Percentiles rank a stretch among this genome's conserved stretches.
phyloP scores from a whole-genome alignment of 2,113 vertebrate genomes.

The Ariopsis seemanni region DNA sequence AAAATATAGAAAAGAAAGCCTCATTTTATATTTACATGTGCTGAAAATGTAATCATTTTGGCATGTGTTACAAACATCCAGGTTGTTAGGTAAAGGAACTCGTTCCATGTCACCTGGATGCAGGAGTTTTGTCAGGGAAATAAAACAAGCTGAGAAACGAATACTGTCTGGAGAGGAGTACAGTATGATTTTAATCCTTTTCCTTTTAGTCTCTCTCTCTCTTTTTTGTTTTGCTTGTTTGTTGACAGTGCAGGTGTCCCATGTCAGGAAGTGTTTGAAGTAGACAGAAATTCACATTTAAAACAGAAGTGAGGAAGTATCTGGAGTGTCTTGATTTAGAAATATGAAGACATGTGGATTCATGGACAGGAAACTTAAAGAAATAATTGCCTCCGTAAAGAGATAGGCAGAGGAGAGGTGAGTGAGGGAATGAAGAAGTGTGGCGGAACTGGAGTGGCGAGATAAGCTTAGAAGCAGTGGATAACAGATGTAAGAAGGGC shows the following conservation, averaged over 20 bases:
- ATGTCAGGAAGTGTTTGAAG: slow-evolving; percentile 61
- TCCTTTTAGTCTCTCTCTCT: not conserved
- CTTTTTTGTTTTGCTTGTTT: not conserved
- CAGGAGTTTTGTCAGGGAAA: not conserved
- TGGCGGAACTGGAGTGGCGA: slow-evolving; percentile 46
- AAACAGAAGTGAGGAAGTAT: not conserved
- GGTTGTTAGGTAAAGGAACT: not conserved
- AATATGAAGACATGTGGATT: slow-evolving; percentile 57
- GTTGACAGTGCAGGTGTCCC: slow-evolving; percentile 71
- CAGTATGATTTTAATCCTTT: not conserved
- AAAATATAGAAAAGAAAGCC: not conserved
- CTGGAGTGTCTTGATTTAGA: slow-evolving; percentile 5
- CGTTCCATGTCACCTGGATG: not conserved
- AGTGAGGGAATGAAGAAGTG: slow-evolving; percentile 43
- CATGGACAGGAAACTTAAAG: slow-evolving; percentile 60
- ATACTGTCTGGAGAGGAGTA: not conserved
- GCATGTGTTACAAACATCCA: not conserved
- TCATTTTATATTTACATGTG: not conserved
- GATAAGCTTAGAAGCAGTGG: slow-evolving; percentile 48
- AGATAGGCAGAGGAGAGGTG: slow-evolving; percentile 44
- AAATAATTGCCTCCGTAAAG: slow-evolving; percentile 40
- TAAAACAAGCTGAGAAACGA: not conserved
- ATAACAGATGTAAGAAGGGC: slow-evolving; percentile 61
- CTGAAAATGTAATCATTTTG: not conserved
- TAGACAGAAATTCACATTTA: slow-evolving; percentile 47